Evolutionary conservation across 2,113 vertebrate genomes (phyloP).

Genomic region (Pelusios castaneus): DNA sequence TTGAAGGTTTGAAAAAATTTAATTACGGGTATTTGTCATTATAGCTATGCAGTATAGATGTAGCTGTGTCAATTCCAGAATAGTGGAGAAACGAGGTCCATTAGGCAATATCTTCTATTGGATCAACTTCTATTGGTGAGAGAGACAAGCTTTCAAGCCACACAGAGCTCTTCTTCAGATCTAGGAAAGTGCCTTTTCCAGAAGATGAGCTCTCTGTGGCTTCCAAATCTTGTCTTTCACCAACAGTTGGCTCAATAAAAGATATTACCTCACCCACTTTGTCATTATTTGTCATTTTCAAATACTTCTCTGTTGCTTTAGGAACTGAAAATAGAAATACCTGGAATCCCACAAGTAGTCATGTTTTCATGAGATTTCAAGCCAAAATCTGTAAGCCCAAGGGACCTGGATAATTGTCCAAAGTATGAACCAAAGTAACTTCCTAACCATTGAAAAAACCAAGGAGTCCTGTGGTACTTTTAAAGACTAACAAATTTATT

Average conservation of each 20-base stretch:
- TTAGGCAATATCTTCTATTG: not conserved
- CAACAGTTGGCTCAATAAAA: not conserved
- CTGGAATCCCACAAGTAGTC: not conserved
- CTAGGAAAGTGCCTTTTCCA: not conserved
- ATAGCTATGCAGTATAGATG: accelerated
- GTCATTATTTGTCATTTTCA: not conserved
- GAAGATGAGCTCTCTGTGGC: not conserved
- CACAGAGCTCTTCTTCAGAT: not conserved
- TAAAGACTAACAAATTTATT: too few relatives aligned
- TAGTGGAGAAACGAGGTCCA: not conserved
- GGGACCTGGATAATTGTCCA: not conserved
- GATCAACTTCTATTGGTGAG: not conserved
- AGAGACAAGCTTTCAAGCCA: not conserved
- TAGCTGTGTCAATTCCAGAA: not conserved
- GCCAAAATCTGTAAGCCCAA: not conserved
- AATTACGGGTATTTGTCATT: not conserved
- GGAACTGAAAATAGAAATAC: not conserved
- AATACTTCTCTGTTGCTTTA: accelerated
- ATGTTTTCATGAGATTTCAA: not conserved
- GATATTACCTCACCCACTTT: not conserved
- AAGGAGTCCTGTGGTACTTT: too few relatives aligned
- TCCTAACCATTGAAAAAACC: not conserved
- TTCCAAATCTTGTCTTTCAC: not conserved
- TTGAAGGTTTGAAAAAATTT: not conserved
- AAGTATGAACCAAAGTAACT: not conserved